Base-by-base conservation (phyloP, 2,113 vertebrate genomes). In the Kryptolebias marmoratus region DNA sequence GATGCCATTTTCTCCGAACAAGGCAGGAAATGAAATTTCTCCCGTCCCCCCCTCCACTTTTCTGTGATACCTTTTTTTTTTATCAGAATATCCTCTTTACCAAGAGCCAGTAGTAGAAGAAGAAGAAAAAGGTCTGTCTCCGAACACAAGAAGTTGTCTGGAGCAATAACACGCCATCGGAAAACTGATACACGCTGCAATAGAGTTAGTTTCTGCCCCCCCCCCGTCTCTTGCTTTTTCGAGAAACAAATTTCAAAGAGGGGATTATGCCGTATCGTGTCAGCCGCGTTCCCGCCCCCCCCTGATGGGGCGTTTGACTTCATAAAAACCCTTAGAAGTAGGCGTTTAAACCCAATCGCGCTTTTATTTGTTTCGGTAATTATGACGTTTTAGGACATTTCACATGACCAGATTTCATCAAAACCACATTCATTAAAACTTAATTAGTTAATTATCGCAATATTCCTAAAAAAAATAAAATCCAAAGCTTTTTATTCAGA, bases 1-100 rank as follows among this genome's bases (percentile, higher is more conserved):
- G 96, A 97, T 97, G 96, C 94, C 94, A 94, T 96, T 95, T 95
- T 94, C 92, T 88, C 92, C 80, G 90, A 92, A 81, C 93, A 94
- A 94, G 93, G 94, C 96, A 97, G 97, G 97, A 98, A 98, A 99
- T 99, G 96, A 98, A 96, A 94, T 95, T 94, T 53, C 94, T 92
- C 81, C 47, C 45, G 32, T 64, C 58, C 64, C 0, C 54, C 64
- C 0, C 75, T 48, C 56, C 31, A 22, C 44, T 50, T 74, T 56
- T 84, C 86, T 71, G 58, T 86, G 73, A 72, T 64, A 92, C 92
- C 86, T n/a, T n/a, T n/a, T n/a, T n/a, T 82, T 94, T 93, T 93
- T 94, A 94, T 95, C 94, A 93, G 86, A 71, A 77, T 84, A 84
- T 90, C 77, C 78, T 79, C 77, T 79, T 82, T 67, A 68, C 54